Percentiles rank a stretch among this genome's conserved stretches.
These are phyloP conservation scores for Tachypleus tridentatus DNA, from an alignment of 1,140 invertebrate species.

Conservation along the genomic window DNA sequence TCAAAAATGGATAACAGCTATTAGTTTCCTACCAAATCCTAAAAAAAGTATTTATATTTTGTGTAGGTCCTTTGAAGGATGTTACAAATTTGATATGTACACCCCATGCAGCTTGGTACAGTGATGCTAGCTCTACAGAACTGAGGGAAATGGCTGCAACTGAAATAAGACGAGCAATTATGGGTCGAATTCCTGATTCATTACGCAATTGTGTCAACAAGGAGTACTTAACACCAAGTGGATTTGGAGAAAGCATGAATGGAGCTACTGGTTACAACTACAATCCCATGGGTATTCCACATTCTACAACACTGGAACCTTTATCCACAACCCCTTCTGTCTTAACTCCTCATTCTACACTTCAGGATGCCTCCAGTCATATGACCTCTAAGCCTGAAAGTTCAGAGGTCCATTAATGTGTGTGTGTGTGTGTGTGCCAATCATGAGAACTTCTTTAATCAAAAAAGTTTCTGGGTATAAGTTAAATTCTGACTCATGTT, in stretches of 20 bases:
- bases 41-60: no score
- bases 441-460: no score
- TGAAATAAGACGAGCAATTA: constrained; percentile 91
- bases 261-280: constrained; percentile 26
- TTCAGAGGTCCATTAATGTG: no score
- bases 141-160: constrained; percentile 93
- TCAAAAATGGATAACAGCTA: no score
- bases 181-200: constrained; percentile 90
- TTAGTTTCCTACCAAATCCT: no score
- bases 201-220: constrained; percentile 97
- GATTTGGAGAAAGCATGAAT: constrained; percentile 27
- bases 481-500: no score
- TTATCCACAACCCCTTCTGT: neutral
- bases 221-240: constrained; percentile 61
- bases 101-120: constrained; percentile 97
- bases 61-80: constrained; percentile 76
- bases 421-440: no score
- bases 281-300: constrained; percentile 28
- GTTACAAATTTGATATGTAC: constrained; percentile 95
- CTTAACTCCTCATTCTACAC: no score
- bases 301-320: constrained; percentile 31
- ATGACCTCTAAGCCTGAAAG: no score
- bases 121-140: constrained; percentile 91
- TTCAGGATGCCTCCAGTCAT: no score
- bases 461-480: no score